Percentiles rank a stretch among this genome's conserved stretches.
phyloP scores from a whole-genome alignment of 2,113 vertebrate genomes.

The Ivindomyrus marchei region DNA sequence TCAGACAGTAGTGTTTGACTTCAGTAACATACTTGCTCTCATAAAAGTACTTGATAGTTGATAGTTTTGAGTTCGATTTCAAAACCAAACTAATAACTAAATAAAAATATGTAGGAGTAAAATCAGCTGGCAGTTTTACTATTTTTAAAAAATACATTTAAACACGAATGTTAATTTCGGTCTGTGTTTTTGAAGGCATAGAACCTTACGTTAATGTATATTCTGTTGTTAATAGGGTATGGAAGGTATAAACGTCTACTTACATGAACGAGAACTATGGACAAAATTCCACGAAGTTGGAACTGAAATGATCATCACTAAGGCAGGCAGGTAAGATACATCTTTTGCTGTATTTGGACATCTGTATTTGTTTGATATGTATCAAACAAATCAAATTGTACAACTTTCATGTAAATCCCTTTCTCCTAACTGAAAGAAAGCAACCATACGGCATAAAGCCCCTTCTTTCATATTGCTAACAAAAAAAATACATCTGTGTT shows the following conservation, averaged over 20 bases:
- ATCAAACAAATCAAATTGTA: not conserved
- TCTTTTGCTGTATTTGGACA: not conserved
- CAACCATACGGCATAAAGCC: not conserved
- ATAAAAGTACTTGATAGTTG: not conserved
- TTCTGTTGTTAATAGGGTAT: constrained; percentile 65
- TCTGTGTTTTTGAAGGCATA: not conserved
- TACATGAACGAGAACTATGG: constrained; percentile 92
- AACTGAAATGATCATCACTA: constrained; percentile 96
- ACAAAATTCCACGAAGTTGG: constrained; percentile 91
- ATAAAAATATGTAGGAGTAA: not conserved
- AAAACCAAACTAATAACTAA: not conserved
- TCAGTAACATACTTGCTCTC: not conserved
- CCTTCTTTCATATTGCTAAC: not conserved
- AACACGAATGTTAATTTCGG: not conserved
- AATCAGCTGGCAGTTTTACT: not conserved
- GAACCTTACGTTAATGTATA: not conserved
- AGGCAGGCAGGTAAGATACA: constrained; percentile 80
- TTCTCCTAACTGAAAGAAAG: not conserved
- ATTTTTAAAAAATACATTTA: not conserved
- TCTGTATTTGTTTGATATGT: not conserved
- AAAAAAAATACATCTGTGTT: not conserved
- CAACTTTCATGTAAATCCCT: not conserved
- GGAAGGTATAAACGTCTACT: constrained; percentile 90
- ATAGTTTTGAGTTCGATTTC: not conserved
- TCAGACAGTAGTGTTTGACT: not conserved